These are phyloP conservation scores for Umimayanthus chanpuru DNA, from an alignment of 92 coral and sea anemone species.

Conservation along the genomic window DNA sequence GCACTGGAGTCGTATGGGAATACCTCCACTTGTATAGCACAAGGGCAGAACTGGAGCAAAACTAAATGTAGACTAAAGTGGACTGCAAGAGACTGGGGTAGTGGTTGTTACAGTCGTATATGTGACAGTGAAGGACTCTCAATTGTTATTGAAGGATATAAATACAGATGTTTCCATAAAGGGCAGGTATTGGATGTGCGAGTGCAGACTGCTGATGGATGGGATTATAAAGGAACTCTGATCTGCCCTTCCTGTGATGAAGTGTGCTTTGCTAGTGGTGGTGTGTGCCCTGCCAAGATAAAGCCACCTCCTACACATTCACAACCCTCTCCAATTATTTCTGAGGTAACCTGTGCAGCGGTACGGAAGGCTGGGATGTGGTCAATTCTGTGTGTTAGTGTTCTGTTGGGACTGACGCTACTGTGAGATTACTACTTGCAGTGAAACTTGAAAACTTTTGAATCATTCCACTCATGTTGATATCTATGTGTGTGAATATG, in stretches of 20 bases:
- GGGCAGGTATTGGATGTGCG: slow-evolving; percentile 69
- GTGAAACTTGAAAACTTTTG: neutral
- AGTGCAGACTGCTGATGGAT: slow-evolving; percentile 57
- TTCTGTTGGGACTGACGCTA: neutral
- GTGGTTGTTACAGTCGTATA: slow-evolving; percentile 81
- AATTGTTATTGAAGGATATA: slow-evolving; percentile 67
- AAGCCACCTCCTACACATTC: slow-evolving; percentile 57
- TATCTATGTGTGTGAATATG: no score
- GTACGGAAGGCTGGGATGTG: neutral
- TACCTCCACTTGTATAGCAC: slow-evolving; percentile 73
- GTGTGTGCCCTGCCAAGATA: slow-evolving; percentile 68
- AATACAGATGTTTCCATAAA: slow-evolving; percentile 70
- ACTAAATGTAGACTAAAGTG: slow-evolving; percentile 66
- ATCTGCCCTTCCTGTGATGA: slow-evolving; percentile 85
- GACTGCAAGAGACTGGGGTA: slow-evolving; percentile 88
- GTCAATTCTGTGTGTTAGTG: neutral
- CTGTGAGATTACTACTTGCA: neutral
- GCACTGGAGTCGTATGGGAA: slow-evolving; percentile 75
- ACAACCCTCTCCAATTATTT: slow-evolving; percentile 55
- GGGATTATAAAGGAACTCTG: slow-evolving; percentile 69
- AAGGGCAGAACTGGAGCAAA: slow-evolving; percentile 74
- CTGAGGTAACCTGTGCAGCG: slow-evolving; percentile 50
- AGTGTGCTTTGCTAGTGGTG: slow-evolving; percentile 57
- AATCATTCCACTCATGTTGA: neutral
- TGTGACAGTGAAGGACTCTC: slow-evolving; percentile 76